Evolutionary conservation across 2,797 vertebrate species (phyloP).

Genomic region (Petrocephalus schoutedeni): DNA sequence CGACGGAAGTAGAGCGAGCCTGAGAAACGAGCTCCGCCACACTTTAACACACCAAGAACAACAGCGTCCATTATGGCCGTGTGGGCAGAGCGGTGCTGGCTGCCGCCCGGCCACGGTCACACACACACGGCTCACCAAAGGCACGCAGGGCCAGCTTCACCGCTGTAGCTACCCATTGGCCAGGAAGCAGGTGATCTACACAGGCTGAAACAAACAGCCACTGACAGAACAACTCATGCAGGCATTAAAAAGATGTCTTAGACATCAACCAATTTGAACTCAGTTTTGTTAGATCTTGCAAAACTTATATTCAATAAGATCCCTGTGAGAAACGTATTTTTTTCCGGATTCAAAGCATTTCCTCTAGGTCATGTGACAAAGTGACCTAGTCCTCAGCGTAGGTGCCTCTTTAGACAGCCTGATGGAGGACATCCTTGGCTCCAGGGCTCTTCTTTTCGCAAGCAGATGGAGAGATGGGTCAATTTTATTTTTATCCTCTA

Average conservation of each 20-base stretch:
- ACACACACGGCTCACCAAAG: background rate
- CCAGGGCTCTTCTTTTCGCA: background rate
- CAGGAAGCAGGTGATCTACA: background rate
- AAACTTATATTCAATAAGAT: background rate
- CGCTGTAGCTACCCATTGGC: background rate
- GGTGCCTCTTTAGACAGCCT: background rate
- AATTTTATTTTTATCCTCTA: conserved; percentile 3
- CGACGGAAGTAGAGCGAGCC: background rate
- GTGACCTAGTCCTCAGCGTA: no score
- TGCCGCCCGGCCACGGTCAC: background rate
- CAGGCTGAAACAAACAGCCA: background rate
- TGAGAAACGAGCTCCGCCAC: background rate
- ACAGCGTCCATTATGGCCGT: background rate
- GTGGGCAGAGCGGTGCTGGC: background rate
- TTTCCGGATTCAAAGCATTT: background rate
- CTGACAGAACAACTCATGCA: background rate
- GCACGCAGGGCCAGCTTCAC: background rate
- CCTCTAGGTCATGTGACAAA: background rate
- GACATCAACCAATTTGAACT: background rate
- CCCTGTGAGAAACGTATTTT: background rate
- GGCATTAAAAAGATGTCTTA: background rate
- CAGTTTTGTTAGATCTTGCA: background rate
- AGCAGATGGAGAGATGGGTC: background rate
- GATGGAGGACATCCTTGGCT: background rate
- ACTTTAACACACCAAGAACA: background rate